Conservation (phyloP, 2,113 vertebrate genomes). For the Microtus pennsylvanicus region DNA sequence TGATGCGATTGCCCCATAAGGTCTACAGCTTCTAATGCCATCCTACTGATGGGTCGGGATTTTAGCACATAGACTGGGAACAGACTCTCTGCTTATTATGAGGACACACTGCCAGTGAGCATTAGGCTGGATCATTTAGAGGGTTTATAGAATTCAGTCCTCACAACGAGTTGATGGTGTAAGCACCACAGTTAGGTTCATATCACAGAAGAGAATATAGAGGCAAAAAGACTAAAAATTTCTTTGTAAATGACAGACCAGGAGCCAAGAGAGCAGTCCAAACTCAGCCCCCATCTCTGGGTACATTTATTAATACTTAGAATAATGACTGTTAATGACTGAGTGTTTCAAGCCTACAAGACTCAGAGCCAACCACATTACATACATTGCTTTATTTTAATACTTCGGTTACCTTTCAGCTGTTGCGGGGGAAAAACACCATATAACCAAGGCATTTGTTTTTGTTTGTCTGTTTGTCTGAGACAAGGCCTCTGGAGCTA, state of each 20-base stretch:
- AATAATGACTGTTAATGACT: neutral
- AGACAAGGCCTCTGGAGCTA: neutral
- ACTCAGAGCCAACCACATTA: neutral
- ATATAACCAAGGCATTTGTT: neutral
- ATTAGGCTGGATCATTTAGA: neutral
- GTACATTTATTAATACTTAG: neutral
- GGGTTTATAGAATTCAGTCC: neutral
- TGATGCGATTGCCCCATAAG: neutral
- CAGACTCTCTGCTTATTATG: neutral
- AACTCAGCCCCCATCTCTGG: neutral
- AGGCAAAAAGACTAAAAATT: conserved; percentile 4
- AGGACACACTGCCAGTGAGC: neutral
- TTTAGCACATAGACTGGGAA: neutral
- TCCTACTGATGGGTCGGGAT: neutral
- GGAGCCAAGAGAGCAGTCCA: neutral
- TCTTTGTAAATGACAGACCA: neutral
- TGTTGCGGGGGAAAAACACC: neutral
- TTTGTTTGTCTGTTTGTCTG: neutral
- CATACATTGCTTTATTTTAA: neutral
- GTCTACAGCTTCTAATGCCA: neutral
- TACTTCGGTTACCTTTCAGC: neutral
- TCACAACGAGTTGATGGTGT: neutral
- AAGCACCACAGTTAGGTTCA: neutral
- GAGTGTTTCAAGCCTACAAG: neutral
- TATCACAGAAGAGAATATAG: neutral